Conservation (phyloP, 2,888 invertebrate species). For the Erpobdella octoculata region DNA sequence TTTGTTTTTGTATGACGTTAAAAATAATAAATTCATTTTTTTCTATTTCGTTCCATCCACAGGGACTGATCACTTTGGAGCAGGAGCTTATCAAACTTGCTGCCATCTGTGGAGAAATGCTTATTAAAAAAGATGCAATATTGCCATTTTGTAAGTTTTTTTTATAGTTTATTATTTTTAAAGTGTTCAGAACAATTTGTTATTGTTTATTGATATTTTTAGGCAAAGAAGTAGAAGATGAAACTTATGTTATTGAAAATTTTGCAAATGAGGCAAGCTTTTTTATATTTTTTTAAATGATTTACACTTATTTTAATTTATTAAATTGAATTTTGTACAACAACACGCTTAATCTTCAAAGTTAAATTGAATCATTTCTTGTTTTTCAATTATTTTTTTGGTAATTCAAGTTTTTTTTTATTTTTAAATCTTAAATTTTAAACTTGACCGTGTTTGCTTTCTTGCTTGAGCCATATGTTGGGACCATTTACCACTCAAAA, state of each 20-base stretch:
- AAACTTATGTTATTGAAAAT: constrained; percentile 66
- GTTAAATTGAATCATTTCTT: too few relatives aligned
- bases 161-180: neutral
- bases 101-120: constrained; percentile 79
- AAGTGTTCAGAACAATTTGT: constrained; percentile 44
- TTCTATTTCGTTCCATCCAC: constrained; percentile 2
- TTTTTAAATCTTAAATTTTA: neutral
- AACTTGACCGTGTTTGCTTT: too few relatives aligned
- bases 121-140: constrained; percentile 73
- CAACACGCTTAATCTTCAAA: too few relatives aligned
- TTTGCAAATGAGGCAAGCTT: constrained; percentile 54
- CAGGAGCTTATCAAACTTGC: constrained; percentile 81
- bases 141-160: constrained; percentile 58
- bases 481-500: too few relatives aligned
- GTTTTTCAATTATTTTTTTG: too few relatives aligned
- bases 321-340: too few relatives aligned
- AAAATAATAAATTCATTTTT: neutral
- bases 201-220: neutral
- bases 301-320: neutral
- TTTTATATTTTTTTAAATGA: neutral
- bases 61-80: constrained; percentile 61
- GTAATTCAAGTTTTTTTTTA: neutral
- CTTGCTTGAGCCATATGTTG: too few relatives aligned
- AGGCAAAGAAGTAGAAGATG: constrained; percentile 61
- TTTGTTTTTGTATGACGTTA: neutral